Base-by-base conservation (phyloP, 1,140 invertebrate species). In the Oryctes rhinoceros region DNA sequence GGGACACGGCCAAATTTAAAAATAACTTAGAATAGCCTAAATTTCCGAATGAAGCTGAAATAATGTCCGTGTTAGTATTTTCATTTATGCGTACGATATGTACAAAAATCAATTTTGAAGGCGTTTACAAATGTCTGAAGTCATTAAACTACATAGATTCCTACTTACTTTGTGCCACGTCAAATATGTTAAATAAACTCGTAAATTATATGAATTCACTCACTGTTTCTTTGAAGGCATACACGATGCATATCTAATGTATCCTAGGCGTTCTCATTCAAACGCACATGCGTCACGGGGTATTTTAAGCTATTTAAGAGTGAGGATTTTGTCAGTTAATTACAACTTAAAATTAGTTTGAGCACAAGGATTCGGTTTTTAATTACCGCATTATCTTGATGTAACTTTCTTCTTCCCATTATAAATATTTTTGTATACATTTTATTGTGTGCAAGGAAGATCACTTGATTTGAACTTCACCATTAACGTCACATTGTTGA, bases 271-370 rank as follows among this genome's bases (percentile, higher is more conserved):
- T 71, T 71, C 35, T 37, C 11, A 13, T 71, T 10, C 13, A 71
- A 71, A 71, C 35, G 65, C 65, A 35, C 65, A 71, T 71, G 65
- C 65, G 65, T 71, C 24, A 71, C 20, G 13, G 35, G 24, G 24
- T 71, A 71, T 24, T 71, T 71, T 71, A 71, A 71, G 35, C 65
- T 71, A 24, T 11, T 13, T 5, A n/a, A 18, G 53, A 59, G 49
- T 53, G 1, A 18, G 53, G 53, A n/a, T 59, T 59, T 7, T 59
- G 15, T 59, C 7, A 59, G 53, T n/a, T 59, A 59, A 18, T 59
- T 59, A 18, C n/a, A 59, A 59, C n/a, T 59, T 18, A 18, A 59
- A 59, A 59, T 59, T 59, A 6, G 15, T 18, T 59, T 59, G 18
- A 30, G 24, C 2, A 30, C 24, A 30, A 30, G 24, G 24, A 30